Percentiles rank a stretch among this genome's conserved stretches.
phyloP scores from a whole-genome alignment of 2,888 invertebrate genomes.

The Ennomos fuscantarius region DNA sequence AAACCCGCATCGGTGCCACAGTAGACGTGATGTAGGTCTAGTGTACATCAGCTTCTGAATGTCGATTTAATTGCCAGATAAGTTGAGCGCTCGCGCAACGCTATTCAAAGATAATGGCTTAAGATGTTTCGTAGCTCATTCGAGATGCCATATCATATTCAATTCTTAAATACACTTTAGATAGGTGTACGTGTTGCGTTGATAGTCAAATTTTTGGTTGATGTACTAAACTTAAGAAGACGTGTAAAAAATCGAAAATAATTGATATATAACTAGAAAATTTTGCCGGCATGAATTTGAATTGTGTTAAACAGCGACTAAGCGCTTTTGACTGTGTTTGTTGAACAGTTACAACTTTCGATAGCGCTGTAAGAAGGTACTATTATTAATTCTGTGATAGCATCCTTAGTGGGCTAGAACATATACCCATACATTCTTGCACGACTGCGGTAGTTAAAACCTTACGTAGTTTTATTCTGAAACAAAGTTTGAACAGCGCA shows the following conservation, averaged over 20 bases:
- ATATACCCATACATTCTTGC: constrained; percentile 10
- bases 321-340: too few species aligned
- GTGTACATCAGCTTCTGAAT: constrained; percentile 75
- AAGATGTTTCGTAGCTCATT: constrained; percentile 77
- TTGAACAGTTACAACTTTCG: too few species aligned
- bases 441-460: constrained; percentile 20
- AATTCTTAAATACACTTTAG: constrained; percentile 49
- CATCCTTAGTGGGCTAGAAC: too few species aligned
- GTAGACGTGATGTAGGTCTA: too few species aligned
- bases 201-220: constrained; percentile 15
- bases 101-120: constrained; percentile 80
- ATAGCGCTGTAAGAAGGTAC: too few species aligned
- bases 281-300: neutral
- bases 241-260: neutral
- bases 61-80: constrained; percentile 85
- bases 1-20: constrained; percentile 70
- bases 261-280: neutral
- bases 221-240: neutral
- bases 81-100: constrained; percentile 73
- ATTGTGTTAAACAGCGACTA: too few species aligned
- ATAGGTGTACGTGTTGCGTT: constrained; percentile 20
- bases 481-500: constrained; percentile 34
- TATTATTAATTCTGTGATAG: too few species aligned
- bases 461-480: constrained; percentile 18
- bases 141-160: constrained; percentile 57